Evolutionary conservation across 2,113 vertebrate genomes (phyloP).

Genomic region (Zosterops japonicus): DNA sequence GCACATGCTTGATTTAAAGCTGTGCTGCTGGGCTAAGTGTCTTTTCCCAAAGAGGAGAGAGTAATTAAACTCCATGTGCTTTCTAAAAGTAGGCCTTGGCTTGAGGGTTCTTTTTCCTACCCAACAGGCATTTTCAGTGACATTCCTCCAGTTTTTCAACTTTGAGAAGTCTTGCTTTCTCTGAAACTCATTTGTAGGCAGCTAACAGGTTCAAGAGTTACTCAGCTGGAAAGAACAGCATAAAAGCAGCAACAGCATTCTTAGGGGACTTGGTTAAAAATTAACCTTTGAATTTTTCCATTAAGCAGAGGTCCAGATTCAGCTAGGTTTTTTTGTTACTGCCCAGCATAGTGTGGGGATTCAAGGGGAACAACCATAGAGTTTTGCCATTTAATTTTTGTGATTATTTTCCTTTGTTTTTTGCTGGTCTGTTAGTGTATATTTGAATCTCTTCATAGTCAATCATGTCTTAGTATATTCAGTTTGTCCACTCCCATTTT

Average conservation of each 20-base stretch:
- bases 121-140: background rate
- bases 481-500: background rate
- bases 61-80: background rate
- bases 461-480: background rate
- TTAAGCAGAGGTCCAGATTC: background rate
- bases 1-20: background rate
- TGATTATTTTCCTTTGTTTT: background rate
- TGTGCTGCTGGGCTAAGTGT: background rate
- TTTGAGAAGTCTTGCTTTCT: background rate
- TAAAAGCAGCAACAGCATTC: background rate
- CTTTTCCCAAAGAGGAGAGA: background rate
- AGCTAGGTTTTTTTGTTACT: background rate
- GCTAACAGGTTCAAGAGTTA: background rate
- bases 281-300: background rate
- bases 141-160: background rate
- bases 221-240: background rate
- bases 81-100: background rate
- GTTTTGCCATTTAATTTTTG: background rate
- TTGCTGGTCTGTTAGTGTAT: background rate
- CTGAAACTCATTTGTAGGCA: background rate
- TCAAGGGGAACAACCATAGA: accelerated
- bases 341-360: background rate
- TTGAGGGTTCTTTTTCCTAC: background rate
- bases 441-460: background rate
- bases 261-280: background rate